Percentiles rank a stretch among this genome's conserved stretches.
phyloP scores from a whole-genome alignment of 2,797 vertebrate species.

The Microhierax caerulescens region DNA sequence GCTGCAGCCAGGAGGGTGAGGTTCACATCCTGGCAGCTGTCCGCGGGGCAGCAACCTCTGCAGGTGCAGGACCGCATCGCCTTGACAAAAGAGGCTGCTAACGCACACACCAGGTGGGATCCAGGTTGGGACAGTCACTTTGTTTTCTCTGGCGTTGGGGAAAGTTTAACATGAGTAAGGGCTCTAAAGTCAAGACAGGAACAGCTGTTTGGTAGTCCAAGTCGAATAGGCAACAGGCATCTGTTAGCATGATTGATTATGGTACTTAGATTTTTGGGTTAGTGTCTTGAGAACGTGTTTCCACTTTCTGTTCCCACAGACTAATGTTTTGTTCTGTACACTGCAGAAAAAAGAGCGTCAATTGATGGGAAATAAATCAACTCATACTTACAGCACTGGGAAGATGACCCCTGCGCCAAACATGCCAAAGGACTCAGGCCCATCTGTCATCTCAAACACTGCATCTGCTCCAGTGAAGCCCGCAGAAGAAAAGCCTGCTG shows the following conservation, averaged over 20 bases:
- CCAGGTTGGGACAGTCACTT: neutral
- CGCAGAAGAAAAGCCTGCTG: slow-evolving; percentile 84
- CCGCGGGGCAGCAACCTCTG: neutral
- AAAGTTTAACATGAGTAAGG: neutral
- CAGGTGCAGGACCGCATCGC: neutral
- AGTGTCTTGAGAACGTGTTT: neutral
- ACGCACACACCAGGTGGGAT: neutral
- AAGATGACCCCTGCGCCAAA: slow-evolving; percentile 88
- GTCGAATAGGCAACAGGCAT: neutral
- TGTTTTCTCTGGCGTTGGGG: neutral
- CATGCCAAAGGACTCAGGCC: slow-evolving; percentile 87
- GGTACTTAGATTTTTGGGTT: neutral
- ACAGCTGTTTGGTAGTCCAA: neutral
- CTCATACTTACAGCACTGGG: slow-evolving; percentile 86
- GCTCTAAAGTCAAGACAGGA: neutral
- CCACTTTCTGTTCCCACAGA: neutral
- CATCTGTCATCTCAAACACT: slow-evolving; percentile 87
- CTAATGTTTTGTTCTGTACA: neutral
- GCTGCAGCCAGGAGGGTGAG: neutral
- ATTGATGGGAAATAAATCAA: slow-evolving; percentile 86
- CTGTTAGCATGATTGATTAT: neutral
- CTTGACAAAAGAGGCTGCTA: neutral
- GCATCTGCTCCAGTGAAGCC: slow-evolving; percentile 83
- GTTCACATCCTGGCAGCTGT: neutral
- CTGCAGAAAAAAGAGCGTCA: slow-evolving; percentile 91